Conservation (phyloP, 1,140 invertebrate genomes). For the Drusus annulatus region DNA sequence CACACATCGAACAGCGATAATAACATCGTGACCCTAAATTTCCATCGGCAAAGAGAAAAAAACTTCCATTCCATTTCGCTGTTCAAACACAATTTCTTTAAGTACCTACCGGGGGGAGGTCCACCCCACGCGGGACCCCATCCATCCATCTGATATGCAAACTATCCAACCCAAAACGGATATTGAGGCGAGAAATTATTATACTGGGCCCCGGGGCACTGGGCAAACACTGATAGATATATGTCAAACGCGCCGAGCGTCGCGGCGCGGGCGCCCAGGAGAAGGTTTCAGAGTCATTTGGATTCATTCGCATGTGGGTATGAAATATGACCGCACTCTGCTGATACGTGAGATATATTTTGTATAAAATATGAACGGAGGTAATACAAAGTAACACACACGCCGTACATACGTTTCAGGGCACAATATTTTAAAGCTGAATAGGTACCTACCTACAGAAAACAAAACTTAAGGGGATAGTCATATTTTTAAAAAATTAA, state of each 20-base stretch:
- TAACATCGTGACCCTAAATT: constrained; percentile 59
- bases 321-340: not conserved
- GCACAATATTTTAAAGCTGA: no score
- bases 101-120: constrained; percentile 50
- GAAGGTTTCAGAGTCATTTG: not conserved
- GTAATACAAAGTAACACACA: no score
- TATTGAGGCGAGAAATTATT: constrained; percentile 39
- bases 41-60: constrained; percentile 57
- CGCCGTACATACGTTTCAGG: no score
- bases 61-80: constrained; percentile 59
- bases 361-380: not conserved
- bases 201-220: constrained; percentile 2
- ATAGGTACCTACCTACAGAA: no score
- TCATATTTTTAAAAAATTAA: no score
- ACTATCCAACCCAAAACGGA: constrained; percentile 43
- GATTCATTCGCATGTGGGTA: not conserved
- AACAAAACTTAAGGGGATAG: no score
- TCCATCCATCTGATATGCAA: constrained; percentile 50
- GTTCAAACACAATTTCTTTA: constrained; percentile 60
- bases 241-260: not conserved
- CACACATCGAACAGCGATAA: constrained; percentile 46
- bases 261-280: no score
- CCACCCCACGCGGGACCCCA: constrained; percentile 33
- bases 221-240: constrained; percentile 34
- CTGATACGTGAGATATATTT: not conserved